Evolutionary conservation across 35 echinoderm and acorn worm genomes (phyloP), one percentile per base, ranked within the genome.

Genomic region (Apostichopus parvimensis): DNA sequence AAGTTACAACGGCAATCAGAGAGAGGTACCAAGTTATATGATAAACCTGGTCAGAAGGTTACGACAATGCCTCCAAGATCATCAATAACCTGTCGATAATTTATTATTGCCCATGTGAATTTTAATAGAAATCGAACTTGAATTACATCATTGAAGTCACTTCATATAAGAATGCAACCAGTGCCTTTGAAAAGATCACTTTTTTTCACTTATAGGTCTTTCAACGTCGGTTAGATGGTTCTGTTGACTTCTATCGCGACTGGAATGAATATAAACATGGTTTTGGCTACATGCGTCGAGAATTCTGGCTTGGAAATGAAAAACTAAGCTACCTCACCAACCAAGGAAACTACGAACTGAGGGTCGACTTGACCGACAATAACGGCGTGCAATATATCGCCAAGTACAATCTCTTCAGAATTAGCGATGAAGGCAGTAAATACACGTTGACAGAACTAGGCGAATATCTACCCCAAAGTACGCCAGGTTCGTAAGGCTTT

Each of bases 221-320:
- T 15, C 90, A 91, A 18, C 55, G 90, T 26, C 28, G 90, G 0
- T 24, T 10, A 22, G 73, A 80, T 64, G 90, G 90, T 10, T 61
- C 45, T 13, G 77, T 91, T 18, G 58, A 91, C 57, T 91, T 91
- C 22, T 80, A 73, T 78, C 75, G 73, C 20, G 26, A 24, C 14
- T 91, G 90, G 90, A 56, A 79, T 60, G 77, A 91, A 20, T 91
- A 91, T 55, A 91, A 91, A 78, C 22, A 17, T 11, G 90, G 90
- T 4, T 91, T 91, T 80, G 90, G 90, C 57, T 61, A 23, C 55
- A 11, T 91, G 12, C 56, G 55, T 3, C 57, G 90, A 79, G 90
- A 91, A 23, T 91, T 91, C 90, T 91, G 90, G 90, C 20, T 91
- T 14, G 90, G 90, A 53, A 77, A 79, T 91, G 76, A 80, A 9